Conservation (phyloP, 2,888 invertebrate genomes). For the Ophion obscuratus region DNA sequence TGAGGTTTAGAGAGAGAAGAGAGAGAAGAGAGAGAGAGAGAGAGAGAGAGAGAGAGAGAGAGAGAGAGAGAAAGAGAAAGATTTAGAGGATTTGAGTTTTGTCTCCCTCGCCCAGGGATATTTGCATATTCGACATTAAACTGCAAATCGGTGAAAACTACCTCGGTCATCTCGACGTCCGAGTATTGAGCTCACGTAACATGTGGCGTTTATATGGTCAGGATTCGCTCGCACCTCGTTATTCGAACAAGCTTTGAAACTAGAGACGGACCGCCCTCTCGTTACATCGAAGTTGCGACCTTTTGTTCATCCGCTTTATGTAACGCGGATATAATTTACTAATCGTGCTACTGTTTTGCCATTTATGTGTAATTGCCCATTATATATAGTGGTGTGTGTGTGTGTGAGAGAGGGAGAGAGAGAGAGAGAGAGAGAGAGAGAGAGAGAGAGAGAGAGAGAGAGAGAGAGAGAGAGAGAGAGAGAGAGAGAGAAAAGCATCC, state of each 20-base stretch:
- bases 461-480: too few relatives aligned
- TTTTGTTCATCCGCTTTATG: conserved; percentile 7
- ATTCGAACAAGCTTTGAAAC: conserved; percentile 23
- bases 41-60: conserved; percentile 16
- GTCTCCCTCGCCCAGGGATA: conserved; percentile 31
- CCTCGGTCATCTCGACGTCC: conserved; percentile 28
- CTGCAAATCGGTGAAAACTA: conserved; percentile 62
- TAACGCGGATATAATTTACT: conserved; percentile 8
- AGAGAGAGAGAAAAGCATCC: too few relatives aligned
- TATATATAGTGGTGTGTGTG: too few relatives aligned
- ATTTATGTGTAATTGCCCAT: neutral
- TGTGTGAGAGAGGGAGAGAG: too few relatives aligned
- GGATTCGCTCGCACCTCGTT: conserved; percentile 50
- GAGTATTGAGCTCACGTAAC: conserved; percentile 49
- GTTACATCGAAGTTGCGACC: conserved; percentile 28
- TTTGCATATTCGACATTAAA: conserved; percentile 63
- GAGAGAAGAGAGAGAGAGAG: neutral
- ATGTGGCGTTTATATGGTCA: conserved; percentile 41
- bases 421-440: too few relatives aligned
- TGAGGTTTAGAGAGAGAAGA: conserved; percentile 11
- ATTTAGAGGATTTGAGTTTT: conserved; percentile 2
- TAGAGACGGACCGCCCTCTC: conserved; percentile 20
- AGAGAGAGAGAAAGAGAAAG: neutral
- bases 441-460: too few relatives aligned
- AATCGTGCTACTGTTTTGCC: neutral